These are phyloP conservation scores for Ips nitidus DNA, from an alignment of 1,140 invertebrate species.

Conservation along the genomic window DNA sequence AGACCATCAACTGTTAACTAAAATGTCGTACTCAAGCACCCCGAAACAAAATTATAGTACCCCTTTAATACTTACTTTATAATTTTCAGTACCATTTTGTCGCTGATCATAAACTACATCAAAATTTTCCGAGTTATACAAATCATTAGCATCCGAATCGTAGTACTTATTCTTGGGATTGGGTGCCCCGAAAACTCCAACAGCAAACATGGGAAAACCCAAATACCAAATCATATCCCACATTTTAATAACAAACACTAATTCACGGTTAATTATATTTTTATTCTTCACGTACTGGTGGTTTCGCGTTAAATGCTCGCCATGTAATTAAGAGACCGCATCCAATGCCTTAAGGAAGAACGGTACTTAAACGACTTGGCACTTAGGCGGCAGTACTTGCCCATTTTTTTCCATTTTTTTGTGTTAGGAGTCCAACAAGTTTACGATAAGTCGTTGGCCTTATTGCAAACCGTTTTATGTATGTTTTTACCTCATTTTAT, in stretches of 20 bases:
- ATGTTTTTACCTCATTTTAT: not conserved
- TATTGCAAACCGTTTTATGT: not conserved
- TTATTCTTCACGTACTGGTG: not conserved
- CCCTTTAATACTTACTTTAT: slow-evolving; percentile 15
- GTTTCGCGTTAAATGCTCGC: slow-evolving; percentile 5
- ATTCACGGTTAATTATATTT: not conserved
- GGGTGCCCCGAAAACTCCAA: slow-evolving; percentile 24
- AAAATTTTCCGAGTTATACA: slow-evolving; percentile 14
- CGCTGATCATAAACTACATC: slow-evolving; percentile 31
- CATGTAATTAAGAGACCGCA: slow-evolving; percentile 15
- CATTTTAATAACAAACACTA: slow-evolving; percentile 4
- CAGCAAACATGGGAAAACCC: slow-evolving; percentile 28
- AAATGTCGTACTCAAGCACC: not conserved
- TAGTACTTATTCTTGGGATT: slow-evolving; percentile 1
- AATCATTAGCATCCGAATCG: not conserved
- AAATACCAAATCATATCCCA: slow-evolving; percentile 27
- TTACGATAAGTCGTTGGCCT: slow-evolving; percentile 19
- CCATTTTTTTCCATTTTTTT: slow-evolving; percentile 1
- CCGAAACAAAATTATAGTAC: not conserved
- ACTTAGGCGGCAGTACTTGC: not conserved
- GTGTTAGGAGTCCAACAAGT: slow-evolving; percentile 13
- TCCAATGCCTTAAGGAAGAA: slow-evolving; percentile 11
- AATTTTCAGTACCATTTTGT: slow-evolving; percentile 31
- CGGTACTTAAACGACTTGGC: slow-evolving; percentile 12
- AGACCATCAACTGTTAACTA: slow-evolving; percentile 26